phyloP scores from a whole-genome alignment of 2,797 vertebrate species.

The Cyclopterus lumpus region DNA sequence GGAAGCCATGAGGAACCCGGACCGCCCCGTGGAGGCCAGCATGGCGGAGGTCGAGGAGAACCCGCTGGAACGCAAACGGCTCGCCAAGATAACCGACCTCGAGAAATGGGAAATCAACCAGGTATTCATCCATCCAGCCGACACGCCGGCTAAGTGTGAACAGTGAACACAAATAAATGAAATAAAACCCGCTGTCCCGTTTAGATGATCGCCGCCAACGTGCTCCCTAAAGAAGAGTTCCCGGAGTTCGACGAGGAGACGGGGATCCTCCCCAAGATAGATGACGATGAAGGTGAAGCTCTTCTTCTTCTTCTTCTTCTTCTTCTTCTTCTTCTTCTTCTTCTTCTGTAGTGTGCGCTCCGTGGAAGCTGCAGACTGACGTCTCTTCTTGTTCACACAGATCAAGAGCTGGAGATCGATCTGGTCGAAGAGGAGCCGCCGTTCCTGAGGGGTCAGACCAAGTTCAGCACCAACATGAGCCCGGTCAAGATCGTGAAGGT shows the following conservation, averaged over 20 bases:
- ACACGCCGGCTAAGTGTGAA: neutral
- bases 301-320: too few relatives aligned
- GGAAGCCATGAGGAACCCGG: conserved; percentile 90
- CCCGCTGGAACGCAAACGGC: conserved; percentile 89
- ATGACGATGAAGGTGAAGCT: conserved; percentile 91
- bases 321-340: too few relatives aligned
- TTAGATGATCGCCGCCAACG: conserved; percentile 96
- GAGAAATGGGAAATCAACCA: conserved; percentile 98
- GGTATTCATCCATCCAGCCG: conserved; percentile 68
- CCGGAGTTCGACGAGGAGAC: conserved; percentile 96
- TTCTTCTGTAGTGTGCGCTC: neutral
- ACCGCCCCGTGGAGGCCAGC: conserved; percentile 89
- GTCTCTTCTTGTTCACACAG: neutral
- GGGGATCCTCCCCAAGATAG: conserved; percentile 93
- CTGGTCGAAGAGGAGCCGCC: conserved; percentile 94
- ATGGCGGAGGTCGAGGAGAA: conserved; percentile 89
- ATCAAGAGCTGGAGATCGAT: conserved; percentile 90
- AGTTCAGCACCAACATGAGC: conserved; percentile 93
- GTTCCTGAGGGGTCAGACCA: conserved; percentile 92
- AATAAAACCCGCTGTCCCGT: too few relatives aligned
- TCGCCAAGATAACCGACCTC: conserved; percentile 91
- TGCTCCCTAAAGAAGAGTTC: conserved; percentile 94
- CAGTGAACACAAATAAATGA: too few relatives aligned
- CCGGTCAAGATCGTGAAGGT: conserved; percentile 96
- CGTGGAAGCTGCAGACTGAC: neutral